Conservation (phyloP, 2,797 vertebrate genomes). For the Syngnathus acus region DNA sequence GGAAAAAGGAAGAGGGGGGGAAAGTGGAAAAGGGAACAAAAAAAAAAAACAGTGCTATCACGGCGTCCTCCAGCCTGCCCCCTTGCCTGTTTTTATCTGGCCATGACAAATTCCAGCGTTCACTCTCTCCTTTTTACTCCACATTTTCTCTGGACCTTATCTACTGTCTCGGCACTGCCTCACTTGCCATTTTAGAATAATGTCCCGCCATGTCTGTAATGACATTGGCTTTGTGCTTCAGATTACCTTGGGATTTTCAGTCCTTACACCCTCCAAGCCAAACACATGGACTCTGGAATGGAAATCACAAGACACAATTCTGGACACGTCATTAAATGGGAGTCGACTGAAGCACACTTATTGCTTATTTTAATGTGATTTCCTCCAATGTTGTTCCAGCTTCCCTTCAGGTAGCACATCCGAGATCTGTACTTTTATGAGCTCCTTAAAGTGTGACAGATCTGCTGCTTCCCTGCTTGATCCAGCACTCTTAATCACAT, state of each 20-base stretch:
- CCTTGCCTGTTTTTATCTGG: constrained; percentile 68
- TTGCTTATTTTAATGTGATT: not conserved
- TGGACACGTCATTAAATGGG: not conserved
- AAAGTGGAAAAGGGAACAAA: constrained; percentile 16
- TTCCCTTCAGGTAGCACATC: not conserved
- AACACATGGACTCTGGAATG: constrained; percentile 29
- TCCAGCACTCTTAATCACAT: constrained; percentile 69
- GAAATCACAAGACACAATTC: not conserved
- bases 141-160: constrained; percentile 75
- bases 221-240: constrained; percentile 72
- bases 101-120: constrained; percentile 74
- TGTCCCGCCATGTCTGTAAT: constrained; percentile 75
- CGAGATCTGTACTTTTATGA: constrained; percentile 51
- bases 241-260: constrained; percentile 72
- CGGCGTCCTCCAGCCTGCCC: constrained; percentile 59
- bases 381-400: not conserved
- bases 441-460: constrained; percentile 66
- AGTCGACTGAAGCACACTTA: not conserved
- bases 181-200: constrained; percentile 76
- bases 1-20: constrained; percentile 29
- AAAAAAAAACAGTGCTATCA: constrained; percentile 49
- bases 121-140: constrained; percentile 62
- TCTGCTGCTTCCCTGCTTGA: constrained; percentile 64
- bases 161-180: constrained; percentile 71
- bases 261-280: constrained; percentile 10